Evolutionary conservation across 2,113 vertebrate species (phyloP).

Genomic region (Speoplatyrhinus poulsoni): DNA sequence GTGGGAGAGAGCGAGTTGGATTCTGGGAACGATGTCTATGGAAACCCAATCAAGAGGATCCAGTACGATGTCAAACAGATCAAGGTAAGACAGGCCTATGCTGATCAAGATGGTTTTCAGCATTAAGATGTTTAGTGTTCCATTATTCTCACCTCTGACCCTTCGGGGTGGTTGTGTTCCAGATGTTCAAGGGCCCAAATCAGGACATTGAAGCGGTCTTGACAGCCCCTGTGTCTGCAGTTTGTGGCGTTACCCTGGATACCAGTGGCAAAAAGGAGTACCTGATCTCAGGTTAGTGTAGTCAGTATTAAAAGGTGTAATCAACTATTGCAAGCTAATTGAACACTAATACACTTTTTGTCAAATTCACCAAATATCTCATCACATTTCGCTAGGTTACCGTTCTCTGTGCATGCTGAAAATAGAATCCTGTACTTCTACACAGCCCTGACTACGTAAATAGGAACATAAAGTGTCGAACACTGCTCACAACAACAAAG

Average conservation of each 20-base stretch:
- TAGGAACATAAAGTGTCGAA: too few relatives aligned
- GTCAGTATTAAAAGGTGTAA: neutral
- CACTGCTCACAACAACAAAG: too few relatives aligned
- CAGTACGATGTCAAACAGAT: conserved; percentile 98
- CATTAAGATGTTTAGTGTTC: neutral
- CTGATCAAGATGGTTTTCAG: neutral
- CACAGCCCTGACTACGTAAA: too few relatives aligned
- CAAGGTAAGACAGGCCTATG: conserved; percentile 77
- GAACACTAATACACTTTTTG: too few relatives aligned
- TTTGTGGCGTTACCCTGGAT: conserved; percentile 93
- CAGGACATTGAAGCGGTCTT: conserved; percentile 89
- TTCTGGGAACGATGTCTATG: conserved; percentile 92
- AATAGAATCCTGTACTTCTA: too few relatives aligned
- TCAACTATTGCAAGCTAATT: too few relatives aligned
- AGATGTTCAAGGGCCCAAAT: conserved; percentile 98
- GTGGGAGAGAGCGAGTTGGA: conserved; percentile 88
- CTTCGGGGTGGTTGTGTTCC: conserved; percentile 14
- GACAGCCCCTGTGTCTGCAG: conserved; percentile 91
- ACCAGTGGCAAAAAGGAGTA: conserved; percentile 93
- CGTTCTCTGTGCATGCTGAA: too few relatives aligned
- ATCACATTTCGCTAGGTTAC: too few relatives aligned
- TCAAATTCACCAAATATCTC: too few relatives aligned
- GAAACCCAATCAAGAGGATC: conserved; percentile 96
- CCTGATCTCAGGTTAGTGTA: conserved; percentile 87
- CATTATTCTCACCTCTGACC: conserved; percentile 9